phyloP scores from a whole-genome alignment of 1,140 invertebrate genomes.

The Varroa destructor region DNA sequence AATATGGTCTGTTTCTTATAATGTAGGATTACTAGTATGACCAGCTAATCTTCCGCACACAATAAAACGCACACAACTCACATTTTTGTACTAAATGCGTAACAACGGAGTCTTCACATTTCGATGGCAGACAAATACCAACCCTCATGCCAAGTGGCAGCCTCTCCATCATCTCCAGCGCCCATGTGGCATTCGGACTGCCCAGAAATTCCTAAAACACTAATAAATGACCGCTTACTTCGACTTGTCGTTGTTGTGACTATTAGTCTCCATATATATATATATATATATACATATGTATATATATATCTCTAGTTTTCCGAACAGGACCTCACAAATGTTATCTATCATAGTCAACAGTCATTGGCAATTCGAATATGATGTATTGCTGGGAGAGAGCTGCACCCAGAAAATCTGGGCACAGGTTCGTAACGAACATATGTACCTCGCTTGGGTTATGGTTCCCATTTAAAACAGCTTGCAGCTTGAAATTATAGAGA shows the following conservation, averaged over 20 bases:
- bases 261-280: neutral
- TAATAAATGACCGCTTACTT: neutral
- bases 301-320: neutral
- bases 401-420: neutral
- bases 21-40: no score
- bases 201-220: neutral
- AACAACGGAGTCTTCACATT: neutral
- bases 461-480: no score
- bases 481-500: no score
- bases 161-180: neutral
- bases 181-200: neutral
- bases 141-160: neutral
- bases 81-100: conserved; percentile 18
- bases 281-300: neutral
- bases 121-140: conserved; percentile 13
- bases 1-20: no score
- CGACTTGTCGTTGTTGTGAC: neutral
- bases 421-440: neutral
- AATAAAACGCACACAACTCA: neutral
- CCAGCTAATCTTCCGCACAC: no score
- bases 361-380: neutral
- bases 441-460: neutral
- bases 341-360: neutral
- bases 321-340: neutral
- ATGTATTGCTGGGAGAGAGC: neutral